Evolutionary conservation across 2,797 vertebrate genomes (phyloP).

Genomic region (Sebastes reedi): DNA sequence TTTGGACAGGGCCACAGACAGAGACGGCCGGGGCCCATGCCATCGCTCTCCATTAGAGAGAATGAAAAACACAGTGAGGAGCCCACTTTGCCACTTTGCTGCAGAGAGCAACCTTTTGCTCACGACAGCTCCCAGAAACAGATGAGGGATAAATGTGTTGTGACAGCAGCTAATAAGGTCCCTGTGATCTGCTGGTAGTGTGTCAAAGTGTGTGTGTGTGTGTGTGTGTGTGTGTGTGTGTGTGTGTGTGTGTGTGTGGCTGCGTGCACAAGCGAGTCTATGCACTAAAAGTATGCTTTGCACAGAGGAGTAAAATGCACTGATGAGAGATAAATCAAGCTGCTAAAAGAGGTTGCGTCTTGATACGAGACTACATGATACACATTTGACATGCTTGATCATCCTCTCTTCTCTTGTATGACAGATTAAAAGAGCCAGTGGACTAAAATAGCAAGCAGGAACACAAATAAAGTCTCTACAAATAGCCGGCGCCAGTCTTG

Average conservation of each 20-base stretch:
- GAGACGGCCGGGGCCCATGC: conserved; percentile 77
- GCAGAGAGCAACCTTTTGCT: conserved; percentile 78
- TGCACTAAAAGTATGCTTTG: conserved; percentile 19
- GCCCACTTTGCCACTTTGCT: conserved; percentile 69
- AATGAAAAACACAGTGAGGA: conserved; percentile 80
- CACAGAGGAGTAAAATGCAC: conserved; percentile 31
- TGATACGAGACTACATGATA: conserved; percentile 31
- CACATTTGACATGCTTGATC: conserved; percentile 64
- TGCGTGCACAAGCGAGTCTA: conserved; percentile 10
- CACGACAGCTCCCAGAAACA: conserved; percentile 74
- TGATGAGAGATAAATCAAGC: conserved; percentile 40
- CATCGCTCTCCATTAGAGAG: conserved; percentile 83
- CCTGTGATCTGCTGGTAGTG: conserved; percentile 67
- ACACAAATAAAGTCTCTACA: conserved; percentile 55
- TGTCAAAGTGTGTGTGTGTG: conserved; percentile 11
- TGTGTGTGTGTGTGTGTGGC: conserved; percentile 33
- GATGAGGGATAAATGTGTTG: conserved; percentile 85
- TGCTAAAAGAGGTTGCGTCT: conserved; percentile 37
- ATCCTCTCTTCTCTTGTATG: conserved; percentile 37
- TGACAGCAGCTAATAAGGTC: conserved; percentile 85
- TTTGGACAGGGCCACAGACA: conserved; percentile 68
- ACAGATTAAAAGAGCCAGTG: conserved; percentile 57
- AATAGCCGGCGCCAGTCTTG: conserved; percentile 38
- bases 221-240: conserved; percentile 12
- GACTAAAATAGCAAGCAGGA: conserved; percentile 60